Evolutionary conservation across 2,888 invertebrate species (phyloP).

Genomic region (Mellilla xanthometata): DNA sequence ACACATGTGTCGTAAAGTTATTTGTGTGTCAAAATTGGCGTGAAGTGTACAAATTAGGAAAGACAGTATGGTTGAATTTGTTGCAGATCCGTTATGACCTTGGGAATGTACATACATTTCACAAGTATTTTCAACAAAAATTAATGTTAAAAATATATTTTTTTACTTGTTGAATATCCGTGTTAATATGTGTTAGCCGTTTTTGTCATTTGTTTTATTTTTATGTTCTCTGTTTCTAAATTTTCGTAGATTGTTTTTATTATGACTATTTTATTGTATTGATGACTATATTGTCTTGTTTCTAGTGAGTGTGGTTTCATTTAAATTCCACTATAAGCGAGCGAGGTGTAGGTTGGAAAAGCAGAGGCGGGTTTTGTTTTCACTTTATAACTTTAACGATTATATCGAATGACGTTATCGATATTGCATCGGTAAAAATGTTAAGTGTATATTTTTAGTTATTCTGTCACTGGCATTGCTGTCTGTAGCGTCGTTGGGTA

Average conservation of each 20-base stretch:
- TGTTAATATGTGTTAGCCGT: too few species aligned
- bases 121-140: too few species aligned
- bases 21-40: conserved; percentile 30
- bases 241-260: too few species aligned
- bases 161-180: too few species aligned
- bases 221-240: too few species aligned
- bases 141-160: too few species aligned
- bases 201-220: too few species aligned
- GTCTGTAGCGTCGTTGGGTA: conserved; percentile 5
- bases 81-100: conserved; percentile 2
- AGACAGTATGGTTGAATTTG: conserved; percentile 7
- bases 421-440: conserved; percentile 27
- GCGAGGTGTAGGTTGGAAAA: conserved; percentile 31
- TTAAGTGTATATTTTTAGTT: conserved; percentile 33
- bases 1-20: conserved; percentile 24
- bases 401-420: conserved; percentile 13
- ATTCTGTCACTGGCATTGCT: conserved; percentile 33
- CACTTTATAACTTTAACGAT: conserved; percentile 38
- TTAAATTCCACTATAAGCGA: conserved; percentile 24
- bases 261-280: too few species aligned
- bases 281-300: too few species aligned
- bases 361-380: conserved; percentile 63
- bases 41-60: conserved; percentile 34
- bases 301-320: neutral
- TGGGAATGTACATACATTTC: conserved; percentile 1